Evolutionary conservation across 2,888 invertebrate genomes (phyloP).

Genomic region (Nebria brevicollis): DNA sequence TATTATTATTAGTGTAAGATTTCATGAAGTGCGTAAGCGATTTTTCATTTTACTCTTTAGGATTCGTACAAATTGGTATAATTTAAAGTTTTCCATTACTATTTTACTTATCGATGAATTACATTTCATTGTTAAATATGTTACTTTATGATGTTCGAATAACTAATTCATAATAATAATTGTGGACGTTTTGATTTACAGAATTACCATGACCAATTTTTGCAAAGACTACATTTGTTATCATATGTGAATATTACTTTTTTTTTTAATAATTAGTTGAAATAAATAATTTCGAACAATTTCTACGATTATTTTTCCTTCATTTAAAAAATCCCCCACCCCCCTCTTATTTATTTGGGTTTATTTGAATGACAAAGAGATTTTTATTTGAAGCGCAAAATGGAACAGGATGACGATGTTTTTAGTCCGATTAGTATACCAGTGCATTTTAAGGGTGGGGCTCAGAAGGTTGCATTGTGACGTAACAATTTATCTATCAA

Average conservation of each 20-base stretch:
- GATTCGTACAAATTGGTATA: not conserved
- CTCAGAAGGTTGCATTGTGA: conserved; percentile 40
- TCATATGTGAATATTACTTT: no score
- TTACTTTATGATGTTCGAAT: not conserved
- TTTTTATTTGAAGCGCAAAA: not conserved
- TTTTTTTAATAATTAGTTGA: no score
- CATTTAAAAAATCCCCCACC: no score
- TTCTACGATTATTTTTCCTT: no score
- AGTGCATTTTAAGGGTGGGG: conserved; percentile 47
- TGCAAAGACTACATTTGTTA: no score
- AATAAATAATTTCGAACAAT: no score
- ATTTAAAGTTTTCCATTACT: not conserved
- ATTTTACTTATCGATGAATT: conserved; percentile 9
- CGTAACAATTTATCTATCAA: conserved; percentile 14
- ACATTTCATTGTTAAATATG: not conserved
- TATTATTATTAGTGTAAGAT: not conserved
- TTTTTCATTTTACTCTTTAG: not conserved
- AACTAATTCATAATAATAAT: not conserved
- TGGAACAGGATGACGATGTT: conserved; percentile 22
- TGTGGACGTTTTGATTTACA: no score
- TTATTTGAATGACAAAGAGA: not conserved
- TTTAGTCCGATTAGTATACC: conserved; percentile 39
- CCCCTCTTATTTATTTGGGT: no score
- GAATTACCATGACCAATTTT: no score
- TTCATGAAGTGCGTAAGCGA: not conserved